These are phyloP conservation scores for Hypsopygia costalis DNA, from an alignment of 2,888 invertebrate species.

Conservation along the genomic window DNA sequence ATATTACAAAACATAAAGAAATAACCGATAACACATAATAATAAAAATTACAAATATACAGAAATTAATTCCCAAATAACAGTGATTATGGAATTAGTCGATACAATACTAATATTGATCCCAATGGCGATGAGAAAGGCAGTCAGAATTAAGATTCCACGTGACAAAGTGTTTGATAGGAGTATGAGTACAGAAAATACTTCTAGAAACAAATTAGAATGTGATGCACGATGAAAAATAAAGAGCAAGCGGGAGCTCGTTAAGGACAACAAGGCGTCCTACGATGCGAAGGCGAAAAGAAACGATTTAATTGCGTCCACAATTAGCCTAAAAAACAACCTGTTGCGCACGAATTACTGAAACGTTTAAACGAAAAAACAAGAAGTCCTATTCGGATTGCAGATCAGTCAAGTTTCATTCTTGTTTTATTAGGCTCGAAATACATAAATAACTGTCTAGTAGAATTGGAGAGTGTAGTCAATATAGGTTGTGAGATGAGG, in stretches of 20 bases:
- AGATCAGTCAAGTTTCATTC: constrained; percentile 15
- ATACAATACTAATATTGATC: too few species aligned
- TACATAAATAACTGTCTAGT: constrained; percentile 5
- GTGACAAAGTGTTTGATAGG: too few species aligned
- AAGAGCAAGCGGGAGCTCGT: too few species aligned
- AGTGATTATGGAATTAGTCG: too few species aligned
- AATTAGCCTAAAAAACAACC: constrained; percentile 67
- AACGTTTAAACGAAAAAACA: constrained; percentile 35
- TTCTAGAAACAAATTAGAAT: neutral
- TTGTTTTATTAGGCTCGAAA: constrained; percentile 6
- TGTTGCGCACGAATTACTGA: constrained; percentile 51
- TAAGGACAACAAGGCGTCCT: constrained; percentile 48
- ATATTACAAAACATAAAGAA: too few species aligned
- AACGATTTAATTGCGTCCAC: constrained; percentile 60
- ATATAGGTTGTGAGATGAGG: neutral
- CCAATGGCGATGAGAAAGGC: too few species aligned
- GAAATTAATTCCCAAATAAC: too few species aligned
- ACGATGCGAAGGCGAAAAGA: constrained; percentile 48
- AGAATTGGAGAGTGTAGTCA: neutral
- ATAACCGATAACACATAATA: too few species aligned
- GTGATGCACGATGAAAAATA: constrained; percentile 27
- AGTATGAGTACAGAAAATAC: too few species aligned
- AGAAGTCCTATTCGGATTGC: constrained; percentile 17
- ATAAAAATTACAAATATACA: too few species aligned
- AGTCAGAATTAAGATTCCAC: too few species aligned